These are phyloP conservation scores for Chouioia cunea DNA, from an alignment of 2,888 invertebrate species.

Conservation along the genomic window DNA sequence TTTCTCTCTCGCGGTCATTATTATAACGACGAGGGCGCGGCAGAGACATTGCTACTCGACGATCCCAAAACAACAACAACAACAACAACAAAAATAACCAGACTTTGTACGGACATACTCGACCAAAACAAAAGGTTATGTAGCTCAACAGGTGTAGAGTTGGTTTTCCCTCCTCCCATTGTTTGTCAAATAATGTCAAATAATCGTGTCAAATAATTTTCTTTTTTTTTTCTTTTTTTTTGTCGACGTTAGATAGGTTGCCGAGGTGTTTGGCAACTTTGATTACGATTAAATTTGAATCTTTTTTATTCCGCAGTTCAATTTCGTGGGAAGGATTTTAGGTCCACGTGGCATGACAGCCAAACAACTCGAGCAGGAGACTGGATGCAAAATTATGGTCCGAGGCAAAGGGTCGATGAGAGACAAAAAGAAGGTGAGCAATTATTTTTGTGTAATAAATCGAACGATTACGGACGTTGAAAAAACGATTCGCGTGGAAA, in stretches of 20 bases:
- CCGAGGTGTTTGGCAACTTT: neutral
- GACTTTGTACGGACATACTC: too few species aligned
- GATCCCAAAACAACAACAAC: too few species aligned
- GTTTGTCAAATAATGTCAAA: constrained; percentile 11
- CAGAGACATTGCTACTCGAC: constrained; percentile 1
- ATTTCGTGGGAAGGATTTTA: constrained; percentile 99
- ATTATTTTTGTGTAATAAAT: too few species aligned
- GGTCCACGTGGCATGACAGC: constrained; percentile 99
- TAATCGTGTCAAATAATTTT: neutral
- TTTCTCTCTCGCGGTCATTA: constrained; percentile 19
- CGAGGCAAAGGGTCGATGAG: constrained; percentile 99
- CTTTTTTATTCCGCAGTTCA: constrained; percentile 85
- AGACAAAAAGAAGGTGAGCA: constrained; percentile 98
- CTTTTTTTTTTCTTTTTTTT: neutral
- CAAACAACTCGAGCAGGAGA: constrained; percentile 99
- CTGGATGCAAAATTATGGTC: constrained; percentile 99
- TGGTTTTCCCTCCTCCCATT: too few species aligned
- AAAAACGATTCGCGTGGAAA: too few species aligned
- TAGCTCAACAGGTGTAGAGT: neutral
- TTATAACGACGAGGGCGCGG: constrained; percentile 41
- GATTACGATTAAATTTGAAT: neutral
- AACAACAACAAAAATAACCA: too few species aligned
- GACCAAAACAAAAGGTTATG: neutral
- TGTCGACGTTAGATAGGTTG: neutral
- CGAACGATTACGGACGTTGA: too few species aligned